Evolutionary conservation across 2,888 invertebrate species (phyloP).

Genomic region (Macrosoma leucophasiata): DNA sequence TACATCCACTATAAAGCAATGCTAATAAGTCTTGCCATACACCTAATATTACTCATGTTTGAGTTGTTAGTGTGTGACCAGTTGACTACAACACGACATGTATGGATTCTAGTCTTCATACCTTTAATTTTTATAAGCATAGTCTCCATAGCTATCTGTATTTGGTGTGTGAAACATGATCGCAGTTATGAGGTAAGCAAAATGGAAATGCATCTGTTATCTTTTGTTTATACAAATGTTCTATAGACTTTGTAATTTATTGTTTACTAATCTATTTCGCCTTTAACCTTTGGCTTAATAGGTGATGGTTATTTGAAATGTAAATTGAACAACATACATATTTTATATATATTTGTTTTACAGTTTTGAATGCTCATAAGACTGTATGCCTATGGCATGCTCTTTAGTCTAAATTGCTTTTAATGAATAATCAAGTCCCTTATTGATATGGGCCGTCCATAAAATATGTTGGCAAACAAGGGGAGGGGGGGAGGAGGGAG

Average conservation of each 20-base stretch:
- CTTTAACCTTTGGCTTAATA: slow-evolving; percentile 4
- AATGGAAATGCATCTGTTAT: no score
- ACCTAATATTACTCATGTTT: slow-evolving; percentile 96
- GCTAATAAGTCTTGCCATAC: slow-evolving; percentile 96
- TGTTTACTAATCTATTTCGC: neutral
- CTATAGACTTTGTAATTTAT: slow-evolving; percentile 7
- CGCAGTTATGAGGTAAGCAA: slow-evolving; percentile 91
- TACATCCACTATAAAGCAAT: slow-evolving; percentile 99
- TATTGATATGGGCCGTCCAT: no score
- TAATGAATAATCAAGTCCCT: no score
- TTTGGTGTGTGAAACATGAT: slow-evolving; percentile 99
- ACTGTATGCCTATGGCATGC: no score
- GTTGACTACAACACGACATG: slow-evolving; percentile 87
- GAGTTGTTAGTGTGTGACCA: slow-evolving; percentile 97
- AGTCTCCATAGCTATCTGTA: slow-evolving; percentile 96
- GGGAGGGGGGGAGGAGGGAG: no score
- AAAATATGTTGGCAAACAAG: no score
- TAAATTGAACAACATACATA: no score
- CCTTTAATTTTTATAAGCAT: slow-evolving; percentile 97
- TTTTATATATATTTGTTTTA: no score
- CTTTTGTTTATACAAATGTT: no score
- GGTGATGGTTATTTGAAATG: no score
- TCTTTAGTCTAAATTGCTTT: no score
- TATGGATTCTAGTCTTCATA: slow-evolving; percentile 95
- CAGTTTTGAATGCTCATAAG: no score